These are phyloP conservation scores for Vidua macroura DNA, from an alignment of 2,113 vertebrate species.

Conservation along the genomic window DNA sequence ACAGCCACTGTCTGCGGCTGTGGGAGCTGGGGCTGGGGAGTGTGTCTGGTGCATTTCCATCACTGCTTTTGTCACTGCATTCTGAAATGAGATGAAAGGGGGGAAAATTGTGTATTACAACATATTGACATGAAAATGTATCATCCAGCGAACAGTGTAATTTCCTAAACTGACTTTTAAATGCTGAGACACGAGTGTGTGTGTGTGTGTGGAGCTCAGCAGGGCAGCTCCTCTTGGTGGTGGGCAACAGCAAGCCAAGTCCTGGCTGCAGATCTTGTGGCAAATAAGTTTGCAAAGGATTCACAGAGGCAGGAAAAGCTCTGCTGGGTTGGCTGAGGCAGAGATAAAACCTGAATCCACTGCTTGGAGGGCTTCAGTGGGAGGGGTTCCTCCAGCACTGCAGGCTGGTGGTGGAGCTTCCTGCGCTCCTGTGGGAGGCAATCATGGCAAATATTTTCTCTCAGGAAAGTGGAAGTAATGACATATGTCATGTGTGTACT, in stretches of 20 bases:
- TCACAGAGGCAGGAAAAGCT: not conserved
- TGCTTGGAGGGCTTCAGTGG: not conserved
- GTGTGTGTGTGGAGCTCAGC: not conserved
- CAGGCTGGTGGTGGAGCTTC: not conserved
- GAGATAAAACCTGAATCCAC: not conserved
- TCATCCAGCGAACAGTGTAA: not conserved
- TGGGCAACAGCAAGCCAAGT: not conserved
- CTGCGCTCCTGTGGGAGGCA: not conserved
- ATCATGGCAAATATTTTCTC: slow-evolving; percentile 38
- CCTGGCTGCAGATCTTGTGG: not conserved
- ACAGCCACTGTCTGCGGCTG: not conserved
- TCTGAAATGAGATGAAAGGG: not conserved
- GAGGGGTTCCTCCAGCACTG: not conserved
- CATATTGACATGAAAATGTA: not conserved
- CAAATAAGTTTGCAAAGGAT: not conserved
- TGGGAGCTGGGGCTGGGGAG: not conserved
- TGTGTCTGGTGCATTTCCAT: not conserved
- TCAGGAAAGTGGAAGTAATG: slow-evolving; percentile 47
- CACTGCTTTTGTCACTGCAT: not conserved
- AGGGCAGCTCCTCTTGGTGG: not conserved
- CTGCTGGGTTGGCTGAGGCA: not conserved
- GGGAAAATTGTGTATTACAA: not conserved
- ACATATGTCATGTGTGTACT: slow-evolving; percentile 42
- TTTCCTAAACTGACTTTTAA: not conserved
- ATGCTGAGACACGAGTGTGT: not conserved